phyloP scores from a whole-genome alignment of 2,113 vertebrate genomes.

The Donacobius atricapilla region DNA sequence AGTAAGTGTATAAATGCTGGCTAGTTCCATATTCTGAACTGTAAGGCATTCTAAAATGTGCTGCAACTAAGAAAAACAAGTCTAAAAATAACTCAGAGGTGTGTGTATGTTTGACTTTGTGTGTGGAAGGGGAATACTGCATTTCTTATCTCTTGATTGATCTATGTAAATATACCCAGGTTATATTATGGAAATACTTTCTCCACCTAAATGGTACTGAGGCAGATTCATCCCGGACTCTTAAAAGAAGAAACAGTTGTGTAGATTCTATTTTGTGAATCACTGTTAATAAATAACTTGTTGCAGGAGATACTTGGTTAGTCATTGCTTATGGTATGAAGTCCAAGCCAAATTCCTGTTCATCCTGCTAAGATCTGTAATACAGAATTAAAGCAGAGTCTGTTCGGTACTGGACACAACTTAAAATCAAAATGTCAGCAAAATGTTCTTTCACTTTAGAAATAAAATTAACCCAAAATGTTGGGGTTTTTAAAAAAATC shows the following conservation, averaged over 20 bases:
- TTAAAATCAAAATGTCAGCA: background rate
- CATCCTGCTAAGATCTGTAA: background rate
- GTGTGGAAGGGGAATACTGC: background rate
- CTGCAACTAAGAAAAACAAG: background rate
- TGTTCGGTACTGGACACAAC: background rate
- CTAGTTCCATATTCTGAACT: background rate
- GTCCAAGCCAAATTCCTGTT: background rate
- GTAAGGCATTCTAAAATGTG: background rate
- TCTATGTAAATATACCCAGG: background rate
- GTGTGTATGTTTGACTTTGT: background rate
- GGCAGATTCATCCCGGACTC: background rate
- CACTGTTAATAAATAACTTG: background rate
- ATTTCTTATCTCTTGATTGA: background rate
- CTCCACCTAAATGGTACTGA: background rate
- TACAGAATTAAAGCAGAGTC: background rate
- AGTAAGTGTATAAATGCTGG: background rate
- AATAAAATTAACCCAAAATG: background rate
- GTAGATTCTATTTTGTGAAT: background rate
- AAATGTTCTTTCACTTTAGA: background rate
- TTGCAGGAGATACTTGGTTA: conserved; percentile 1
- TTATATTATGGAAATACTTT: background rate
- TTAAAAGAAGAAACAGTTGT: background rate
- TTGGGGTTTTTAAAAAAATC: background rate
- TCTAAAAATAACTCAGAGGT: background rate
- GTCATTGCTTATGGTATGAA: background rate